Evolutionary conservation across 2,888 invertebrate species (phyloP).

Genomic region (Lymantria dispar): DNA sequence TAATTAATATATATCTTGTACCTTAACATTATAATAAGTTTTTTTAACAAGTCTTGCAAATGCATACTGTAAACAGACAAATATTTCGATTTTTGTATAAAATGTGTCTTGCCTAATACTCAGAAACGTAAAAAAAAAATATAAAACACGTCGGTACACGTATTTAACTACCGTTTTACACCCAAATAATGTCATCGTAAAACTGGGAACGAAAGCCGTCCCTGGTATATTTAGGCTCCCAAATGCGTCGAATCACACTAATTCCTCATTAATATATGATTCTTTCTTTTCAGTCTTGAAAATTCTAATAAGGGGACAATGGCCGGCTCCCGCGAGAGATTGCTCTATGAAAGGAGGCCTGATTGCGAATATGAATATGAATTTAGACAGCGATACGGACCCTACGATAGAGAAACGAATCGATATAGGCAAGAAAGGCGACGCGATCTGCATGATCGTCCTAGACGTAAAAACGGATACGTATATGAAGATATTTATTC

Average conservation of each 20-base stretch:
- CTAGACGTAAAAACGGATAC: conserved; percentile 69
- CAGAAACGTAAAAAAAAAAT: too few species aligned
- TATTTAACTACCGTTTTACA: conserved; percentile 23
- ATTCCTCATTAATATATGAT: conserved; percentile 43
- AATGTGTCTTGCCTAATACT: too few species aligned
- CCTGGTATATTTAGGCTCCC: conserved; percentile 19
- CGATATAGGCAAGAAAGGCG: conserved; percentile 48
- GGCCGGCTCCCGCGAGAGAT: conserved; percentile 72
- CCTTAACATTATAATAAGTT: too few species aligned
- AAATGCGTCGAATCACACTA: conserved; percentile 33
- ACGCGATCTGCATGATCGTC: conserved; percentile 39
- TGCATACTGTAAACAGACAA: too few species aligned
- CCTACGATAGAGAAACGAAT: conserved; percentile 36
- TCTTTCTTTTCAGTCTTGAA: conserved; percentile 54
- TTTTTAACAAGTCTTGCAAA: too few species aligned
- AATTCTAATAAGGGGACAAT: conserved; percentile 54
- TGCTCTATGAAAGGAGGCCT: conserved; percentile 64
- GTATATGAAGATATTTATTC: conserved; percentile 79
- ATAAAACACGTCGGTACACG: neutral
- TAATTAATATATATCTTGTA: too few species aligned
- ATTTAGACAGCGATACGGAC: conserved; percentile 49
- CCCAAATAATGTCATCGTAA: conserved; percentile 22
- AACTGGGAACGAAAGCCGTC: conserved; percentile 12
- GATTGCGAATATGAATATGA: conserved; percentile 58
- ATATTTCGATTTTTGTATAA: too few species aligned